A percentile compares a stretch with the other conserved stretches of the same genome.
Conservation (phyloP, 64 coral and sea anemone species). For the Catalaphyllia jardinei region DNA sequence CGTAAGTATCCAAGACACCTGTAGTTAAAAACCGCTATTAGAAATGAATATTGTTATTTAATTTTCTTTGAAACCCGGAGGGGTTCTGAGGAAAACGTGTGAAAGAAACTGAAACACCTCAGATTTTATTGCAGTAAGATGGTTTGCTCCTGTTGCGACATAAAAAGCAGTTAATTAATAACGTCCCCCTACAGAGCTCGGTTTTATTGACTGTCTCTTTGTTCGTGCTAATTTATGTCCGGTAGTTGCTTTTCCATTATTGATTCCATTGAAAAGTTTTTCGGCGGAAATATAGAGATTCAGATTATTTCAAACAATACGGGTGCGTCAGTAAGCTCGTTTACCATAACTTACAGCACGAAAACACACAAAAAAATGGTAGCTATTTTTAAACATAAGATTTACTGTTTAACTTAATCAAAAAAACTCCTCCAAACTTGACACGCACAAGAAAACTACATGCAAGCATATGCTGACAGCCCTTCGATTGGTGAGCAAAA, state of each 20-base stretch:
- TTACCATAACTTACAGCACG: background rate
- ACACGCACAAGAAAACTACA: background rate
- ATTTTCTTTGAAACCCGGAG: background rate
- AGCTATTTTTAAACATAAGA: background rate
- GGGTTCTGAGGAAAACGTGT: background rate
- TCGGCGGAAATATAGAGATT: background rate
- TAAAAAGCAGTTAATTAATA: conserved; percentile 21
- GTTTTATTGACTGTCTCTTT: background rate
- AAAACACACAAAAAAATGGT: conserved; percentile 12
- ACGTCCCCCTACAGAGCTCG: background rate
- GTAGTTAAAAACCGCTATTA: background rate
- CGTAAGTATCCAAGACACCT: background rate
- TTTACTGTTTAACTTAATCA: background rate
- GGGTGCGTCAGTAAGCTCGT: conserved; percentile 9
- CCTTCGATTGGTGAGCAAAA: background rate
- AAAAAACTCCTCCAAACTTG: no score
- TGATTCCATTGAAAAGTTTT: background rate
- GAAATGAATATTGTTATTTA: background rate
- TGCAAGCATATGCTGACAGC: background rate
- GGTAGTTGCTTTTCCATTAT: conserved; percentile 14
- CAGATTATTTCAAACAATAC: conserved; percentile 11
- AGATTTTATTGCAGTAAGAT: background rate
- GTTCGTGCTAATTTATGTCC: conserved; percentile 20
- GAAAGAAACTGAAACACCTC: background rate
- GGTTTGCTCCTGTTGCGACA: background rate